Evolutionary conservation across 2,113 vertebrate species (phyloP), one percentile per base, ranked within the genome.

Genomic region (Dasypus novemcinctus): DNA sequence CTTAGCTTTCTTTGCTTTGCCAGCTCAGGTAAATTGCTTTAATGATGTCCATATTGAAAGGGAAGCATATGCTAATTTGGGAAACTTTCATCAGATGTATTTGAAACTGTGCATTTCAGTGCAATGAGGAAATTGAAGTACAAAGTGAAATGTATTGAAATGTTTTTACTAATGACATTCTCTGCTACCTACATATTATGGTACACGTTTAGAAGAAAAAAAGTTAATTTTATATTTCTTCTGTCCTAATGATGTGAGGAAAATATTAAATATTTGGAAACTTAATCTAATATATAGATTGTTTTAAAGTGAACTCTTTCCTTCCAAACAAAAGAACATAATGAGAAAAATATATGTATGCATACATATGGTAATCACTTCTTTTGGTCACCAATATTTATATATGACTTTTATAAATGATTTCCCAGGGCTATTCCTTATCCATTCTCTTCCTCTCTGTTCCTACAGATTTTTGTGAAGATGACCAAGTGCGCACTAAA

Each of bases 21-120:
- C 46, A 75, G 27, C 38, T 92, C 61, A 81, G 38, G 27, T 75
- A 92, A 96, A 89, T 83, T 96, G 79, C 36, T 93, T 94, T 94
- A 86, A 91, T 96, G 41, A 96, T 83, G 64, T 75, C 33, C 59
- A 80, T 76, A 21, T 95, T 96, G 8, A 75, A 90, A 95, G 14
- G 13, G 91, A 96, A 96, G 31, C 54, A 31, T 71, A 84, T 87
- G 76, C 33, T 89, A 87, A 89, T 94, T 87, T 96, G 63, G 61
- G 52, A 93, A 95, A 94, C 72, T 75, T 68, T 27, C 91, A 87
- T 90, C 27, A 84, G 68, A 90, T 87, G 13, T 17, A 31, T 94
- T 61, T 93, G 79, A 90, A 95, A 95, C 82, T 92, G 52, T 91
- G 31, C 27, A 72, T 83, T 94, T 87, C 92, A 93, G 57, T 93